Conservation (phyloP, 2,113 vertebrate genomes). For the Myiozetetes cayanensis region DNA sequence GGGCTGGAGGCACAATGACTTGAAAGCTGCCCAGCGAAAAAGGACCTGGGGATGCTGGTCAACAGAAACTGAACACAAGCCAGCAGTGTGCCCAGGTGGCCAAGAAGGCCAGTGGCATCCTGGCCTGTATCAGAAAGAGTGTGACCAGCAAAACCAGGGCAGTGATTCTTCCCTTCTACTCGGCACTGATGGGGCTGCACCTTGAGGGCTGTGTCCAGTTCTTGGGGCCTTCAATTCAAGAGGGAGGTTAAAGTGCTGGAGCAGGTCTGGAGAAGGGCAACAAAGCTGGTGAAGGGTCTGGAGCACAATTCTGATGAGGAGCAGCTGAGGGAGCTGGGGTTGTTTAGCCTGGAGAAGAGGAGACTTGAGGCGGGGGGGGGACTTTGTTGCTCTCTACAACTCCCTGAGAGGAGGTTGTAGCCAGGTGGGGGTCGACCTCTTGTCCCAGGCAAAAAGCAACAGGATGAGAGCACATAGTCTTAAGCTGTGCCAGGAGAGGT, state of each 20-base stretch:
- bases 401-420: neutral
- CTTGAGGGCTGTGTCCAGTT: neutral
- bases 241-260: too few species aligned
- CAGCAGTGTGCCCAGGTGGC: neutral
- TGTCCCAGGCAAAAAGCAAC: rapidly evolving
- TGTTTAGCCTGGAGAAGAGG: neutral
- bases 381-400: too few species aligned
- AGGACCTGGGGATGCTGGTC: neutral
- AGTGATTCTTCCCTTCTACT: neutral
- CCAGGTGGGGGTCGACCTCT: too few species aligned
- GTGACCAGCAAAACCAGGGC: neutral
- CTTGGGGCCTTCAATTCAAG: neutral
- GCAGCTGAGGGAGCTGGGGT: neutral
- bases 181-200: neutral
- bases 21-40: neutral
- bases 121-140: neutral
- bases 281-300: rapidly evolving
- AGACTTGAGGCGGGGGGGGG: neutral
- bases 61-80: neutral
- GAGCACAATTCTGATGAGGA: neutral
- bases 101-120: neutral
- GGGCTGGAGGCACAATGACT: too few species aligned
- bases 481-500: neutral
- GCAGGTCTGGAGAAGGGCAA: neutral
- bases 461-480: neutral